Conservation (phyloP, 2,888 invertebrate species). For the Scrobipalpa costella region DNA sequence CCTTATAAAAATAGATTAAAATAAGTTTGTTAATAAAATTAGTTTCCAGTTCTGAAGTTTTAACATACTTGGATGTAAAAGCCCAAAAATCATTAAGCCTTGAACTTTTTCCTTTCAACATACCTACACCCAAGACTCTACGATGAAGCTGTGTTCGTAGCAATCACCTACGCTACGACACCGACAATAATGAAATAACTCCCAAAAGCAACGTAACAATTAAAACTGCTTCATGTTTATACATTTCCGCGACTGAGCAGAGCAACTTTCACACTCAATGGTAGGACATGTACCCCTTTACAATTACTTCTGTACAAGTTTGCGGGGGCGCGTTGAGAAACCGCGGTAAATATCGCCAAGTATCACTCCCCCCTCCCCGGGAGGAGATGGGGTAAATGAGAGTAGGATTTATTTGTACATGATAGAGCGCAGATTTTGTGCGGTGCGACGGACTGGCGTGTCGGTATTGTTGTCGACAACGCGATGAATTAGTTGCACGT, state of each 20-base stretch:
- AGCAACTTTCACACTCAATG: conserved; percentile 32
- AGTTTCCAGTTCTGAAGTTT: not conserved
- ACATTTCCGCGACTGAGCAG: conserved; percentile 29
- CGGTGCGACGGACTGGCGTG: conserved; percentile 36
- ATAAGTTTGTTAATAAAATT: not conserved
- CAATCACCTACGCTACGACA: conserved; percentile 14
- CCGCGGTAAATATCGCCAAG: conserved; percentile 34
- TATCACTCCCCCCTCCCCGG: conserved; percentile 35
- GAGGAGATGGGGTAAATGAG: conserved; percentile 36
- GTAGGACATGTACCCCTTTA: conserved; percentile 32
- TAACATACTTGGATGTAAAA: not conserved
- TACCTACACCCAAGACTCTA: not conserved
- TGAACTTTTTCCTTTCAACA: not conserved
- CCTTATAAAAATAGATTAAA: not conserved
- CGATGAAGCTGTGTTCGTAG: conserved; percentile 2
- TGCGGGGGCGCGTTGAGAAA: conserved; percentile 31
- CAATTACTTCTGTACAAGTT: conserved; percentile 33
- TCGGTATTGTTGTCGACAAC: conserved; percentile 36
- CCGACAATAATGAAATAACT: conserved; percentile 26
- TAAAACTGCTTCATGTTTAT: conserved; percentile 35
- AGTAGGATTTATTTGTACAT: conserved; percentile 52
- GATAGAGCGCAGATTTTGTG: conserved; percentile 62
- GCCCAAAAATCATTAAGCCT: not conserved
- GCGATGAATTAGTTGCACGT: conserved; percentile 32
- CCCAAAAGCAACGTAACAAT: conserved; percentile 35